These are phyloP conservation scores for Sebastes aleutianus DNA, from an alignment of 2,797 vertebrate genomes.

Conservation along the genomic window DNA sequence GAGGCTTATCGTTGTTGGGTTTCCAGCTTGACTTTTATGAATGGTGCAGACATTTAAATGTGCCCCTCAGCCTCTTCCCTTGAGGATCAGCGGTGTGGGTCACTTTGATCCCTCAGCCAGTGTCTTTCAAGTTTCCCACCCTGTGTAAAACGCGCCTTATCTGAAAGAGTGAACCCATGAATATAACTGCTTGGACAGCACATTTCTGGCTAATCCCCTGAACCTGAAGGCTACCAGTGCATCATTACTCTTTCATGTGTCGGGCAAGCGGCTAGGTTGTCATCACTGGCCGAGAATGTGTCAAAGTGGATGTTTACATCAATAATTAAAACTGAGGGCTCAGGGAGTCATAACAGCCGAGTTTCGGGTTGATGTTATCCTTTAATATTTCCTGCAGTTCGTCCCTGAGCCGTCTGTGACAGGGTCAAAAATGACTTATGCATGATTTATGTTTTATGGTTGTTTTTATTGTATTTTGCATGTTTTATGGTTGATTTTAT, in stretches of 20 bases:
- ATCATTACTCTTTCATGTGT: constrained; percentile 72
- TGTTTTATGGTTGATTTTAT: too few species aligned
- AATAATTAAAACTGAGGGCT: constrained; percentile 66
- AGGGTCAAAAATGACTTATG: too few species aligned
- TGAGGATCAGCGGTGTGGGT: constrained; percentile 41
- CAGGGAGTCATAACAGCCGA: constrained; percentile 44
- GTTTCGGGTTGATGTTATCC: constrained; percentile 22
- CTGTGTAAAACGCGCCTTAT: constrained; percentile 53
- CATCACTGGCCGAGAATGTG: constrained; percentile 60
- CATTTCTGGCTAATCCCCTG: constrained; percentile 60
- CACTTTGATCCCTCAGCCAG: constrained; percentile 58
- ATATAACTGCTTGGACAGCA: constrained; percentile 48
- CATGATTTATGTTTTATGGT: too few species aligned
- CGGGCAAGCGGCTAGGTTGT: constrained; percentile 42
- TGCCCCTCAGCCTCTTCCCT: constrained; percentile 26
- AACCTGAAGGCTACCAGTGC: constrained; percentile 44
- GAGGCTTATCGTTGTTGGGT: constrained; percentile 24
- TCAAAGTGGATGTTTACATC: constrained; percentile 72
- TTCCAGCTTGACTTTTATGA: constrained; percentile 34
- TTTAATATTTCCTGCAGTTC: constrained; percentile 49
- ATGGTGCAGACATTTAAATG: constrained; percentile 43
- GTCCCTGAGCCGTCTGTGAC: constrained; percentile 23
- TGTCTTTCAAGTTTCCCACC: constrained; percentile 57
- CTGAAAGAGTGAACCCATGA: constrained; percentile 18
- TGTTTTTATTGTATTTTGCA: too few species aligned